These are phyloP conservation scores for Lasioglossum lativentre DNA, from an alignment of 2,888 invertebrate genomes.

Conservation along the genomic window DNA sequence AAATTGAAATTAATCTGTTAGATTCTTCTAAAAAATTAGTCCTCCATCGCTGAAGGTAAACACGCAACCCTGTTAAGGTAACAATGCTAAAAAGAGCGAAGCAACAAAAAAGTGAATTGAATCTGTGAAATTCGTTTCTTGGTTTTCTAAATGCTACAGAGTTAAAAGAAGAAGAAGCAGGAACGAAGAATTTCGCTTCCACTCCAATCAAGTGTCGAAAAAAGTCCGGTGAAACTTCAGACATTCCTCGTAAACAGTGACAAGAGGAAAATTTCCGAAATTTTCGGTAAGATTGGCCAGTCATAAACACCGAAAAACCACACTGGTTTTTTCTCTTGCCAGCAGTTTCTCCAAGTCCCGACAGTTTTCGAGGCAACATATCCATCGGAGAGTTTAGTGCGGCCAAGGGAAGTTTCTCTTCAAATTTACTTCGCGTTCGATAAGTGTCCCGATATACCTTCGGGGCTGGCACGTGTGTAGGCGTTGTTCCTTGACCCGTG, in stretches of 20 bases:
- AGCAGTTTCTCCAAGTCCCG: background rate
- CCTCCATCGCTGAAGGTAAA: no score
- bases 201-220: no score
- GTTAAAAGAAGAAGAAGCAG: background rate
- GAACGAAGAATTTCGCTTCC: no score
- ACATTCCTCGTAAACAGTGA: background rate
- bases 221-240: background rate
- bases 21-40: no score
- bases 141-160: no score
- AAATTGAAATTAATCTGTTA: no score
- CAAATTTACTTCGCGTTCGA: background rate
- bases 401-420: background rate
- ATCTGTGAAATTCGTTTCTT: background rate
- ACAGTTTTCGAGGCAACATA: background rate
- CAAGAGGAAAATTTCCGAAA: background rate
- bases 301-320: background rate
- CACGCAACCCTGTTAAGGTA: no score
- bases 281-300: background rate
- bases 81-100: background rate
- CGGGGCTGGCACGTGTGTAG: background rate
- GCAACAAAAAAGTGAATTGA: background rate
- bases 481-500: conserved; percentile 2
- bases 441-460: background rate
- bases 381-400: background rate
- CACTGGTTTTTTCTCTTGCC: background rate